Evolutionary conservation across 2,888 invertebrate genomes (phyloP), one percentile per base, ranked within the genome.

Genomic region (Drosophila peninsularis): DNA sequence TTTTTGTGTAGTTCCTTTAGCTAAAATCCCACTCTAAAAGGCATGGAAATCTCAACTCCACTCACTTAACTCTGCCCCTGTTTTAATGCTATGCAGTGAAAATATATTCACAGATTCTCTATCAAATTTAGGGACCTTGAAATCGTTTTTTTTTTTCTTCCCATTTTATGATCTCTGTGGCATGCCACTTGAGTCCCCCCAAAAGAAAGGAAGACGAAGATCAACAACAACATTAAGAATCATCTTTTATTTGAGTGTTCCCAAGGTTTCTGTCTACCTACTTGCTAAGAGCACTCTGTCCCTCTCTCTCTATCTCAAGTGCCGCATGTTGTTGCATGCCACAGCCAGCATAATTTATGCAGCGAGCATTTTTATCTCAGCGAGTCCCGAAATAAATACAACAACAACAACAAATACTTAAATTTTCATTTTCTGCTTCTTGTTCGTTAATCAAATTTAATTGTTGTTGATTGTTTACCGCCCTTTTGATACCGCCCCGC

Each of bases 291-390:
- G 45, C 27, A 10, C 17, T 17, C 24, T 24, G 6, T 6, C 27
- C 5, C 4, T 24, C n/a, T n/a, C 39, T 39, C 9, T 17, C 39
- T 39, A 10, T 17, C 41, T 17, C 41, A 56, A 66, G 65, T 66
- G 77, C 68, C 52, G 77, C 68, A 74, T 74, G 65, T 69, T 74
- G 65, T 69, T 63, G 75, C 71, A 56, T 70, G 71, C 36, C 17
- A 36, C 75, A 47, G 67, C 68, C 87, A 80, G 80, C 83, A 86
- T 85, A 80, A 88, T 72, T 85, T 85, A 82, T 85, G 82, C 76
- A 64, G 47, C 71, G 53, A 39, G 68, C 58, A 49, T 65, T 41
- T 65, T 47, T 64, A 27, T 63, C 54, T 41, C 45, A 36, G n/a
- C 62, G 62, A 71, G 30, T 39, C 41, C 55, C 44, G 44, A 37